A percentile compares a stretch with the other conserved stretches of the same genome.
phyloP scores from a whole-genome alignment of 2,113 vertebrate species.

The Ramphastos sulfuratus region DNA sequence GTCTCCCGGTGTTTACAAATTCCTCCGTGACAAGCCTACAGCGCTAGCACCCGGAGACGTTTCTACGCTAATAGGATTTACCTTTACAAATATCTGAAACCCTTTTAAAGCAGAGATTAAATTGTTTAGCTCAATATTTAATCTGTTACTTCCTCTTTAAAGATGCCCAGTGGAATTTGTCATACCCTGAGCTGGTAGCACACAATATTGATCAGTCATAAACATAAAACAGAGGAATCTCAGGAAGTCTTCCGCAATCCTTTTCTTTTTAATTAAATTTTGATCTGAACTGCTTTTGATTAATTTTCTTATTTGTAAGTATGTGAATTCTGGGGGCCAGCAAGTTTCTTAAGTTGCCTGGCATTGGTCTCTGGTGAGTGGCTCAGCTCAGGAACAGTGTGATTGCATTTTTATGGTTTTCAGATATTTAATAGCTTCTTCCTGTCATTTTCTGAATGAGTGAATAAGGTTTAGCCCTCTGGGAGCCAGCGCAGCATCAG shows the following conservation, averaged over 20 bases:
- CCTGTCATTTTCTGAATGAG: slow-evolving; percentile 89
- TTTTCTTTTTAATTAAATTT: slow-evolving; percentile 83
- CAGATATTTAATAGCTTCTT: slow-evolving; percentile 87
- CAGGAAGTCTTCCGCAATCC: slow-evolving; percentile 66
- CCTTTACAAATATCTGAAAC: slow-evolving; percentile 80
- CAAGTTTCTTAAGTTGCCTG: slow-evolving; percentile 78
- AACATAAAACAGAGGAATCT: slow-evolving; percentile 73
- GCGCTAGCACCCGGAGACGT: slow-evolving; percentile 54
- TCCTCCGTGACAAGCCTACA: slow-evolving; percentile 56
- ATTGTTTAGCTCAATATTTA: slow-evolving; percentile 84
- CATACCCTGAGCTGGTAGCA: slow-evolving; percentile 72
- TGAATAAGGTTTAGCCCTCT: slow-evolving; percentile 79
- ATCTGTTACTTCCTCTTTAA: slow-evolving; percentile 84
- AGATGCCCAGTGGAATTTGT: slow-evolving; percentile 77
- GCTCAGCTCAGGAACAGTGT: slow-evolving; percentile 79
- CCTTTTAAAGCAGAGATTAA: slow-evolving; percentile 81
- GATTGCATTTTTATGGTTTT: slow-evolving; percentile 87
- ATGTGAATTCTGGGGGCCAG: slow-evolving; percentile 73
- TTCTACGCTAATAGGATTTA: slow-evolving; percentile 77
- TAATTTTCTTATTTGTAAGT: slow-evolving; percentile 83
- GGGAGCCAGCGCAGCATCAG: slow-evolving; percentile 74
- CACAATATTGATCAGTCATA: slow-evolving; percentile 79
- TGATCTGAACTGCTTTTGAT: slow-evolving; percentile 80
- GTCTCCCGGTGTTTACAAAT: slow-evolving; percentile 72
- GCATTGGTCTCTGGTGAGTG: slow-evolving; percentile 78